Conservation (phyloP, 2,797 vertebrate species). For the Coreius guichenoti region DNA sequence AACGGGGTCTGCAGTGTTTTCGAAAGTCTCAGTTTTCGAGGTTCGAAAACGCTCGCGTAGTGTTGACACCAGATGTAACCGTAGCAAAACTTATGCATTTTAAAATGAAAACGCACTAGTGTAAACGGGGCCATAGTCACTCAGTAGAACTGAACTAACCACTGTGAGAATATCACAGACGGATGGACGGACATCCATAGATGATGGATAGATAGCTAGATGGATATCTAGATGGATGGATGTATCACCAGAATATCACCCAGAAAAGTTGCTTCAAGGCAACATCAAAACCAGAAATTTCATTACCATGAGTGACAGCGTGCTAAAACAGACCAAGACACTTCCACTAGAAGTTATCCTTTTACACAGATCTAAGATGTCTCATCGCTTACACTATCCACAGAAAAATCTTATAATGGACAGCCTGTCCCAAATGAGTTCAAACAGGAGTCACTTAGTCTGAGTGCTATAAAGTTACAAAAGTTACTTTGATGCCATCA, state of each 20-base stretch:
- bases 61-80: no score
- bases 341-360: constrained; percentile 2
- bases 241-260: background rate
- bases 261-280: constrained; percentile 45
- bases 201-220: no score
- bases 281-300: constrained; percentile 18
- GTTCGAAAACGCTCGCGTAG: no score
- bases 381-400: constrained; percentile 16
- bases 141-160: no score
- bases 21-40: no score
- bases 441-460: constrained; percentile 6
- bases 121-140: no score
- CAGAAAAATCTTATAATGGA: background rate
- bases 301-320: constrained; percentile 9
- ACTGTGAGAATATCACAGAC: no score
- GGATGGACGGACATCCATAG: no score
- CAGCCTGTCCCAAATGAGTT: constrained; percentile 21
- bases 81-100: no score
- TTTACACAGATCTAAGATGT: constrained; percentile 20
- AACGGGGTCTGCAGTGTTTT: no score
- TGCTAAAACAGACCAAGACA: background rate
- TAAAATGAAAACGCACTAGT: no score
- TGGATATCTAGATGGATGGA: no score
- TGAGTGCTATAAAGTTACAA: background rate
- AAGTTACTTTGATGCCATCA: background rate